Evolutionary conservation across 2,797 vertebrate genomes (phyloP).

Genomic region (Cyclura pinguis): DNA sequence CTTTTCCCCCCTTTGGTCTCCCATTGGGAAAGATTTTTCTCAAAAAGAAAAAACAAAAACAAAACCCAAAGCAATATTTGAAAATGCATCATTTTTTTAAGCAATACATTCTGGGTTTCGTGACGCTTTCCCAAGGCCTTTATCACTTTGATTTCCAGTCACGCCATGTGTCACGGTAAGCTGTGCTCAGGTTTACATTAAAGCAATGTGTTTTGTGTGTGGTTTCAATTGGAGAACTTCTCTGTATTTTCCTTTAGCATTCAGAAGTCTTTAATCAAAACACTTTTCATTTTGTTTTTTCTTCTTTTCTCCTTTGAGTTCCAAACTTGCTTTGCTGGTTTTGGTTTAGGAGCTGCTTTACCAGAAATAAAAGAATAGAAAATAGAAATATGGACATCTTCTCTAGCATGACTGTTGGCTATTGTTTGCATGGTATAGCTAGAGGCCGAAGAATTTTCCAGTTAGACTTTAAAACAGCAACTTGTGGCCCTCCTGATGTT

Average conservation of each 20-base stretch:
- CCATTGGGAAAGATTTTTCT: not conserved
- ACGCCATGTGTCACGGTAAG: constrained; percentile 21
- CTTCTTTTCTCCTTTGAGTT: not conserved
- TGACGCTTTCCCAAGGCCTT: constrained; percentile 16
- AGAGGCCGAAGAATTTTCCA: not conserved
- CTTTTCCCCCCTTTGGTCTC: not conserved
- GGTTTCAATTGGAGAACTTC: constrained; percentile 35
- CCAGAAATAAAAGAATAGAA: not conserved
- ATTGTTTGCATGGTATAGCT: not conserved
- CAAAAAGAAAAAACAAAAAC: not conserved
- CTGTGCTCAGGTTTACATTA: constrained; percentile 39
- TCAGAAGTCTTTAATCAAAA: constrained; percentile 45
- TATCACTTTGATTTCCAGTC: constrained; percentile 37
- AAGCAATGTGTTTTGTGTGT: constrained; percentile 20
- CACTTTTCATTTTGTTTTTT: not conserved
- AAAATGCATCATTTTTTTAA: constrained; percentile 19
- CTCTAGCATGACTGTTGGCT: not conserved
- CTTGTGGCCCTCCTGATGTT: not conserved
- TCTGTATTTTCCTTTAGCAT: constrained; percentile 22
- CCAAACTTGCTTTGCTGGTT: constrained; percentile 24
- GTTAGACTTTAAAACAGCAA: not conserved
- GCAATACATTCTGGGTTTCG: not conserved
- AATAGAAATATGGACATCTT: not conserved
- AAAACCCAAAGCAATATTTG: not conserved
- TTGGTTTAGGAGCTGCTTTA: constrained; percentile 4